Evolutionary conservation across 2,797 vertebrate genomes (phyloP).

Genomic region (Tangara arthus): DNA sequence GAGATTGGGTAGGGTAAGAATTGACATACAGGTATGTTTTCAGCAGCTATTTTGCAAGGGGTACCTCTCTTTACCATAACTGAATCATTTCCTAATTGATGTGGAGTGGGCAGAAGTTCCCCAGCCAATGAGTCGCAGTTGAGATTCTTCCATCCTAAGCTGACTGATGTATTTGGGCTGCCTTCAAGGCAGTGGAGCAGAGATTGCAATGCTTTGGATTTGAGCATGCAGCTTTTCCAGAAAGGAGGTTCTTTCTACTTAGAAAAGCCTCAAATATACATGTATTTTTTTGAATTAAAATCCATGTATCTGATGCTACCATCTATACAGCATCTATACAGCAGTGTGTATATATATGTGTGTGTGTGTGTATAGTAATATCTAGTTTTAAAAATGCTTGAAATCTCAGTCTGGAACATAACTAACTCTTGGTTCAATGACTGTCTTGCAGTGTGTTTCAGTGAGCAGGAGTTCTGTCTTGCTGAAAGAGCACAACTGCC

Average conservation of each 20-base stretch:
- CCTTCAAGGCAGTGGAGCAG: not conserved
- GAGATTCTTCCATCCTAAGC: not conserved
- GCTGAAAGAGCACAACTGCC: not conserved
- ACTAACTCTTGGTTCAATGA: fast-evolving
- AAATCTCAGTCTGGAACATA: not conserved
- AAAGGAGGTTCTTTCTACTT: not conserved
- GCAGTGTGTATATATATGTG: not conserved
- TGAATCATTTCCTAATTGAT: not conserved
- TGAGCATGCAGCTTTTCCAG: not conserved
- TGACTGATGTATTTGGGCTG: not conserved
- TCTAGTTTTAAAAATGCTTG: not conserved
- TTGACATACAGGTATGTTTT: not conserved
- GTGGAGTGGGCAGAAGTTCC: not conserved
- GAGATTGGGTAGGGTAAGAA: not conserved
- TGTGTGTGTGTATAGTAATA: not conserved
- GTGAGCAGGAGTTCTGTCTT: not conserved
- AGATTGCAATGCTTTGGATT: not conserved
- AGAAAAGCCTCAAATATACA: not conserved
- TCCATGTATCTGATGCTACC: not conserved
- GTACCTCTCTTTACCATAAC: not conserved
- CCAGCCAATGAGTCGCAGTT: fast-evolving
- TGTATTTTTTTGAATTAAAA: not conserved
- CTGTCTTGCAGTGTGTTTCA: not conserved
- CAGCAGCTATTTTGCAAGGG: not conserved
- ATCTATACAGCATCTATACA: not conserved